Conservation (phyloP, 2,888 invertebrate species). For the Resseliella maxima region DNA sequence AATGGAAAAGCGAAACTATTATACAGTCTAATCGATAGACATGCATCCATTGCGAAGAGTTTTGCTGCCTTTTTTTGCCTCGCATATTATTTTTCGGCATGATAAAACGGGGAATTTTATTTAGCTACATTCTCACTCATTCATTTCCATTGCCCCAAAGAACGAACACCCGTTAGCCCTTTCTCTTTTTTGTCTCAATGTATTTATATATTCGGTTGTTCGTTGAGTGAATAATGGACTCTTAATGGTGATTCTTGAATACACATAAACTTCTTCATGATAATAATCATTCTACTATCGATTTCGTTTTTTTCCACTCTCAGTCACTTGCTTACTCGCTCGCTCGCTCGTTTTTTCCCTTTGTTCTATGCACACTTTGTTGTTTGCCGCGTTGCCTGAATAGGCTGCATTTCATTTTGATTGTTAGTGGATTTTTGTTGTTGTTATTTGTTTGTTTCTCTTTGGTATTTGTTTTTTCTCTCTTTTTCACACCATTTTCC, state of each 20-base stretch:
- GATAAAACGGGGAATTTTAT: not conserved
- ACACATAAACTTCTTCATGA: constrained; percentile 32
- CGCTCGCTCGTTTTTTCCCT: no score
- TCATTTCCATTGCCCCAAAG: no score
- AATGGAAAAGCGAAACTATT: constrained; percentile 22
- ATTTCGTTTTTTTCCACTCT: no score
- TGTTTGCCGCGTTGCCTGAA: not conserved
- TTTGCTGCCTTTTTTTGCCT: not conserved
- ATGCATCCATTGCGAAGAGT: not conserved
- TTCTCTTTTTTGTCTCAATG: not conserved
- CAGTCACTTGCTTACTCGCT: no score
- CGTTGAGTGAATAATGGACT: constrained; percentile 50
- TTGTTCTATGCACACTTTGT: not conserved
- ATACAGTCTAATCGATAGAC: constrained; percentile 45
- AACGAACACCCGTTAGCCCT: not conserved
- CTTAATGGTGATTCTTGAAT: constrained; percentile 48
- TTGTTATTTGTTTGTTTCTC: not conserved
- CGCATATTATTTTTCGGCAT: not conserved
- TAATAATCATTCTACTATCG: constrained; percentile 45
- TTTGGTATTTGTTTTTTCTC: not conserved
- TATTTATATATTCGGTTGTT: constrained; percentile 36
- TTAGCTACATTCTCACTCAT: not conserved
- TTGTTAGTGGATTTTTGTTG: not conserved
- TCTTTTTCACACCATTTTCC: not conserved
- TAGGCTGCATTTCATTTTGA: not conserved